Evolutionary conservation across 2,797 vertebrate genomes (phyloP).

Genomic region (Poeciliopsis turneri): DNA sequence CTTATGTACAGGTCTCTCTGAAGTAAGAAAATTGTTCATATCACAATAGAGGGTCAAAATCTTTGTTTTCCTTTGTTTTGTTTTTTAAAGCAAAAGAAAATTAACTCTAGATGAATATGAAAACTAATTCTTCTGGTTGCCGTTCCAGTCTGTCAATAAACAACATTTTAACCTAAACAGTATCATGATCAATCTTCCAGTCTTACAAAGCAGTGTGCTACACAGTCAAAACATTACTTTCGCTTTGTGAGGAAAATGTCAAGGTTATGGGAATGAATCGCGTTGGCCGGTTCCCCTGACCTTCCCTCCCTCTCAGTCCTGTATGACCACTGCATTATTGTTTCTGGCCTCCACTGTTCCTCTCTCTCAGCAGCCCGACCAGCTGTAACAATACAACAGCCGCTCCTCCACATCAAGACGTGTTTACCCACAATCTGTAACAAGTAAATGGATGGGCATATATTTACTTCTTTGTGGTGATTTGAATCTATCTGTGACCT

Average conservation of each 20-base stretch:
- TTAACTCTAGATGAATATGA: background rate
- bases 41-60: background rate
- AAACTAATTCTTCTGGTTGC: background rate
- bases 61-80: background rate
- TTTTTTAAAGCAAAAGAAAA: background rate
- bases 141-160: background rate
- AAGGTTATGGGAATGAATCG: conserved; percentile 47
- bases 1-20: background rate
- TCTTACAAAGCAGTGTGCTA: conserved; percentile 11
- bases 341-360: conserved; percentile 58
- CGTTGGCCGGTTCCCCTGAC: conserved; percentile 46
- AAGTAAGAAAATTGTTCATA: background rate
- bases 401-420: conserved; percentile 33
- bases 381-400: conserved; percentile 70
- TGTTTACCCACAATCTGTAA: conserved; percentile 52
- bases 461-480: conserved; percentile 28
- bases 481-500: conserved; percentile 13
- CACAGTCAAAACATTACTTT: conserved; percentile 25
- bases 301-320: conserved; percentile 60
- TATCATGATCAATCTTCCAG: background rate
- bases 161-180: background rate
- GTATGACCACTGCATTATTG: conserved; percentile 59
- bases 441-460: conserved; percentile 29
- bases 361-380: conserved; percentile 45
- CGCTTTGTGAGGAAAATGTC: background rate